Evolutionary conservation across 2,888 invertebrate species (phyloP).

Genomic region (Mythimna pallens): DNA sequence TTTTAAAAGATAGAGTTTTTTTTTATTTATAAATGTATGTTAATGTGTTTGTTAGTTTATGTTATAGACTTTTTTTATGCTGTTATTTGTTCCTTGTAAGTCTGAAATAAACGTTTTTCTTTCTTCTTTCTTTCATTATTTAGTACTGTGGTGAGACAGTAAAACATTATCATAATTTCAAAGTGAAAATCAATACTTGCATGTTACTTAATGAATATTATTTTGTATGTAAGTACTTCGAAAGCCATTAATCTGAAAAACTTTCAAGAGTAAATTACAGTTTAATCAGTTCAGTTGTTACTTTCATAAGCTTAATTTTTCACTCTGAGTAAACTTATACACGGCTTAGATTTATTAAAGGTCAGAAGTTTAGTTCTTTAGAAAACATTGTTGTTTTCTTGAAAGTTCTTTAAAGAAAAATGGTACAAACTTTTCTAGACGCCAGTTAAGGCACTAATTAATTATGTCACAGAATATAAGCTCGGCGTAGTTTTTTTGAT

Average conservation of each 20-base stretch:
- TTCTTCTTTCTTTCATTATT: no score
- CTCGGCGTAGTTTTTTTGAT: background rate
- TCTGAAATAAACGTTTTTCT: no score
- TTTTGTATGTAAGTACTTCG: background rate
- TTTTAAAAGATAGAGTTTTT: no score
- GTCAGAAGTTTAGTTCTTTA: slow-evolving; percentile 18
- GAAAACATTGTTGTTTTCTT: slow-evolving; percentile 17
- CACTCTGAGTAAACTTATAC: slow-evolving; percentile 7
- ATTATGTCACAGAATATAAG: background rate
- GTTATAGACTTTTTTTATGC: no score
- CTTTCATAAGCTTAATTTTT: slow-evolving; percentile 15
- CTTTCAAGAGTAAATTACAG: slow-evolving; percentile 26
- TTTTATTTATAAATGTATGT: no score
- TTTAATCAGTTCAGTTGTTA: slow-evolving; percentile 23
- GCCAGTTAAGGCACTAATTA: background rate
- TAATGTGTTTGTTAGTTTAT: no score
- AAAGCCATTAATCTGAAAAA: background rate
- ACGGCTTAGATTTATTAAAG: slow-evolving; percentile 22
- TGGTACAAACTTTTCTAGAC: background rate
- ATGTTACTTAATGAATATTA: no score
- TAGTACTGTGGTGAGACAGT: no score
- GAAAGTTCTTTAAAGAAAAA: slow-evolving; percentile 3
- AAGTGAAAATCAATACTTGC: no score
- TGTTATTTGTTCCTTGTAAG: no score
- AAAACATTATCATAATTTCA: no score